Conservation (phyloP, 2,888 invertebrate genomes). For the Merodon equestris region DNA sequence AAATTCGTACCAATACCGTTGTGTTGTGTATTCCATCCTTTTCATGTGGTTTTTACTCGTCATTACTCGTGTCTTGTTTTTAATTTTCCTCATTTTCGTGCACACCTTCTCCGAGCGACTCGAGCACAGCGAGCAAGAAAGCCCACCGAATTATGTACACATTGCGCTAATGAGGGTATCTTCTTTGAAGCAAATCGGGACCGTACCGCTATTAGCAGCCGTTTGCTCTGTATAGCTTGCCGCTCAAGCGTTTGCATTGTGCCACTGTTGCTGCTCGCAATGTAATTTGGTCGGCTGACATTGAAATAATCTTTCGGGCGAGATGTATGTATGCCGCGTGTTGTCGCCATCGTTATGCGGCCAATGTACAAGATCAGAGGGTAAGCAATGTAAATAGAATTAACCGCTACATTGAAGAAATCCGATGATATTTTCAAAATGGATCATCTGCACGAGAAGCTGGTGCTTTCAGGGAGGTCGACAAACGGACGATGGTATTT, state of each 20-base stretch:
- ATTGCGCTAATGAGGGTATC: conserved; percentile 43
- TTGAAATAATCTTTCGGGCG: conserved; percentile 27
- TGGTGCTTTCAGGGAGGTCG: too few relatives aligned
- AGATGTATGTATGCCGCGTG: background rate
- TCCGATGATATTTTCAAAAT: too few relatives aligned
- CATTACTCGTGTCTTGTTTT: conserved; percentile 11
- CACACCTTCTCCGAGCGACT: conserved; percentile 26
- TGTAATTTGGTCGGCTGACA: conserved; percentile 23
- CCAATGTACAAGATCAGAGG: too few relatives aligned
- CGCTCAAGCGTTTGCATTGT: too few relatives aligned
- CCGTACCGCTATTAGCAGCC: conserved; percentile 15
- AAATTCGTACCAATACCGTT: conserved; percentile 15
- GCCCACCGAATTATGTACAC: conserved; percentile 16
- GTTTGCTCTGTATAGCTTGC: too few relatives aligned
- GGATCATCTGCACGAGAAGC: too few relatives aligned
- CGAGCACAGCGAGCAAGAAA: conserved; percentile 11
- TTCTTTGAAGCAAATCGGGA: conserved; percentile 50
- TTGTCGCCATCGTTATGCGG: too few relatives aligned
- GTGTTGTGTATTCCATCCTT: background rate
- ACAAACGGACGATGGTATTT: background rate
- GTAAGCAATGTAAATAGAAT: too few relatives aligned
- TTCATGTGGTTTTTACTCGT: background rate
- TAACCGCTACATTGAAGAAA: too few relatives aligned
- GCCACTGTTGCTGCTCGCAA: conserved; percentile 7
- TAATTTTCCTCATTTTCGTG: conserved; percentile 33